phyloP scores from a whole-genome alignment of 1,140 invertebrate genomes.

The Atta colombica region DNA sequence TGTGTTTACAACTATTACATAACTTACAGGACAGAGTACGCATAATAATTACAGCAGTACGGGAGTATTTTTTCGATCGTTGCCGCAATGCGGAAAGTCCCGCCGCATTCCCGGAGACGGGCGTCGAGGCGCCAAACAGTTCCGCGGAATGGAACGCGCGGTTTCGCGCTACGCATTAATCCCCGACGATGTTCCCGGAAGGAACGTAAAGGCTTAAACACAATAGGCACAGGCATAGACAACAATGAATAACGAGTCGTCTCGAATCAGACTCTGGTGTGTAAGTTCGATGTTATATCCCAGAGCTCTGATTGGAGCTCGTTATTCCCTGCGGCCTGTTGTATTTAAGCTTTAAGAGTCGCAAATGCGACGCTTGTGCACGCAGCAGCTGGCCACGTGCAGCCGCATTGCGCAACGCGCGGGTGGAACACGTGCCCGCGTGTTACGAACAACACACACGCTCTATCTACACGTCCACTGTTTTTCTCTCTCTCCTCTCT shows the following conservation, averaged over 20 bases:
- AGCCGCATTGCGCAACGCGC: conserved; percentile 68
- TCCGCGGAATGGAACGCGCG: not conserved
- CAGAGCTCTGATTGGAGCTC: too few species aligned
- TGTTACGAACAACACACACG: conserved; percentile 12
- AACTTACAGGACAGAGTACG: too few species aligned
- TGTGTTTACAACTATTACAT: too few species aligned
- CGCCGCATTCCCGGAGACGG: not conserved
- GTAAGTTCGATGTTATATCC: too few species aligned
- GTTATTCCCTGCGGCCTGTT: too few species aligned
- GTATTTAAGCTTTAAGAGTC: not conserved
- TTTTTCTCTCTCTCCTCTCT: not conserved
- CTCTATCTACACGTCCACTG: conserved; percentile 42
- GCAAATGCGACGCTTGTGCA: conserved; percentile 33
- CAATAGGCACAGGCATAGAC: too few species aligned
- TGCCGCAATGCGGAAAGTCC: conserved; percentile 8
- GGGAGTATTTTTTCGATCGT: not conserved
- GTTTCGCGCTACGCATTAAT: conserved; percentile 19
- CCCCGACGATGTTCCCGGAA: conserved; percentile 5
- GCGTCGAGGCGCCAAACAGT: not conserved
- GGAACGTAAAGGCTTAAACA: not conserved
- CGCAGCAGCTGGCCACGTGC: conserved; percentile 72
- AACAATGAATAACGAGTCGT: too few species aligned
- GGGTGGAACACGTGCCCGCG: conserved; percentile 72
- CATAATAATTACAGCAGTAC: too few species aligned
- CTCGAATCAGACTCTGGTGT: too few species aligned